Evolutionary conservation across 2,888 invertebrate genomes (phyloP).

Genomic region (Hybos culiciformis): DNA sequence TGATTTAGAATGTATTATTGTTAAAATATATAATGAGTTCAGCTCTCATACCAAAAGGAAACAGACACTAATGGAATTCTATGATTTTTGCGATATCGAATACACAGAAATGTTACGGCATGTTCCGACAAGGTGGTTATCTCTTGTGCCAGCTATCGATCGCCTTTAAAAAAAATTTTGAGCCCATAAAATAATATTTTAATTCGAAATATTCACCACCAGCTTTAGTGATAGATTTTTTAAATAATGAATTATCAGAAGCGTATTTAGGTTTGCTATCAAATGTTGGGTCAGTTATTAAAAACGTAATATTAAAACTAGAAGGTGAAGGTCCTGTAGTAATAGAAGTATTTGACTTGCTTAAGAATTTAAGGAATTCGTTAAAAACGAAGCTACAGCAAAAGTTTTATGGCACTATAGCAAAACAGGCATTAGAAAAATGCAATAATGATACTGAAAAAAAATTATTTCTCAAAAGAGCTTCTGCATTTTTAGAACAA

Average conservation of each 20-base stretch:
- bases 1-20: slow-evolving; percentile 1
- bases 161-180: slow-evolving; percentile 1
- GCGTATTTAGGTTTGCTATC: slow-evolving; percentile 1
- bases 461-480: slow-evolving; percentile 1
- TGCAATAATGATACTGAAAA: slow-evolving; percentile 1
- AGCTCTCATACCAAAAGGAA: slow-evolving; percentile 3
- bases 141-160: not conserved
- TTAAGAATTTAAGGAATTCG: slow-evolving; percentile 3
- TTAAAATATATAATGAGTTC: slow-evolving; percentile 3
- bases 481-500: slow-evolving; percentile 1
- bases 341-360: slow-evolving; percentile 5
- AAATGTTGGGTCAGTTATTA: slow-evolving; percentile 1
- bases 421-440: not conserved
- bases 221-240: slow-evolving; percentile 5
- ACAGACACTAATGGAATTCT: slow-evolving; percentile 1
- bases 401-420: slow-evolving; percentile 1
- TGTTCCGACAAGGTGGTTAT: not conserved
- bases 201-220: not conserved
- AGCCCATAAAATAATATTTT: slow-evolving; percentile 2
- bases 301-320: slow-evolving; percentile 6
- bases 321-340: slow-evolving; percentile 5
- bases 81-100: slow-evolving; percentile 2
- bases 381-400: slow-evolving; percentile 1
- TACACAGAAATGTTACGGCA: slow-evolving; percentile 1
- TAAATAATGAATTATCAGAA: slow-evolving; percentile 7